These are phyloP conservation scores for Galago senegalensis DNA, from an alignment of 2,797 vertebrate genomes.

Conservation along the genomic window DNA sequence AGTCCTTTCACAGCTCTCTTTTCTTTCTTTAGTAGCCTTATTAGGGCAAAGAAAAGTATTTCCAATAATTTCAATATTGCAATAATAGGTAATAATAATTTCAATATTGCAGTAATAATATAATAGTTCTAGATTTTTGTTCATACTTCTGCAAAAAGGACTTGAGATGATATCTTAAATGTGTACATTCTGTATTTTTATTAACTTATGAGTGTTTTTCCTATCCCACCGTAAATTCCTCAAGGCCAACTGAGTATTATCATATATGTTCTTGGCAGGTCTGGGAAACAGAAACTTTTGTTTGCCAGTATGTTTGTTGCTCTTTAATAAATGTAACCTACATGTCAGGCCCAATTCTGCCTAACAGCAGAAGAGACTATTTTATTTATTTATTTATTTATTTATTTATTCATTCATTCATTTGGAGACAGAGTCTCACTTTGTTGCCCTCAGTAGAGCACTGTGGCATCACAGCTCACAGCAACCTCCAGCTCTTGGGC, in stretches of 20 bases:
- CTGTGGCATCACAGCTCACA: too few species aligned
- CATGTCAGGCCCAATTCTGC: background rate
- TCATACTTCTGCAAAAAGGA: background rate
- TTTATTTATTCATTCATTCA: too few species aligned
- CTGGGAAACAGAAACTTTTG: background rate
- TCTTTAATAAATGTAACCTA: background rate
- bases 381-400: too few species aligned
- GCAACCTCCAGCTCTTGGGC: too few species aligned
- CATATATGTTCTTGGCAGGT: background rate
- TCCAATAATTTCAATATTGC: background rate
- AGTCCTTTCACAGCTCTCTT: background rate
- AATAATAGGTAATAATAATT: too few species aligned
- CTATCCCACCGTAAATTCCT: background rate
- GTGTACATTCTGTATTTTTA: background rate
- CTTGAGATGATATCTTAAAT: background rate
- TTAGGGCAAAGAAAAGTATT: background rate
- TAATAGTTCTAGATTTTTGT: background rate
- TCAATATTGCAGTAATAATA: background rate
- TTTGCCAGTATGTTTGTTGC: background rate
- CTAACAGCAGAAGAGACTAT: background rate
- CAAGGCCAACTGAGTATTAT: background rate
- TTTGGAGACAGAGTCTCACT: too few species aligned
- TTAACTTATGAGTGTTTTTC: background rate
- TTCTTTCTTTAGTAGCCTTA: background rate
- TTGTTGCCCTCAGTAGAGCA: too few species aligned